Evolutionary conservation across 2,888 invertebrate genomes (phyloP).

Genomic region (Ceramica pisi): DNA sequence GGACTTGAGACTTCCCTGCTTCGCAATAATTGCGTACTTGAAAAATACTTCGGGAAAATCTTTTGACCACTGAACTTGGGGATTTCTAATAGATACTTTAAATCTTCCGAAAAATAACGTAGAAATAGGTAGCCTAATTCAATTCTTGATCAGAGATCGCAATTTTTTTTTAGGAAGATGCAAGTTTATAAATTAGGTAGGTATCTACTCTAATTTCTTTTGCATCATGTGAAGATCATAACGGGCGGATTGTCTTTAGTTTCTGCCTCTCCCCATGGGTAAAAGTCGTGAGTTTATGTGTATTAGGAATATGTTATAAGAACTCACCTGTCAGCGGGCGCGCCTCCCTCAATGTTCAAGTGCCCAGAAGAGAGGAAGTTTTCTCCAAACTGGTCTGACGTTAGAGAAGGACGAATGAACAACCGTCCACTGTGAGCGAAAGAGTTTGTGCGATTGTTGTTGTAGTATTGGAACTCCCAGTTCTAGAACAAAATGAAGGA

Average conservation of each 20-base stretch:
- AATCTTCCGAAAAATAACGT: neutral
- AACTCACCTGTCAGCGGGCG: constrained; percentile 91
- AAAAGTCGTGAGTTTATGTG: too few relatives aligned
- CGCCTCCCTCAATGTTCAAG: constrained; percentile 91
- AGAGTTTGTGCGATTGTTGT: constrained; percentile 92
- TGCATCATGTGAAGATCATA: too few relatives aligned
- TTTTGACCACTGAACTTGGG: neutral
- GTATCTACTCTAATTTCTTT: too few relatives aligned
- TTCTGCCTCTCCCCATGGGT: too few relatives aligned
- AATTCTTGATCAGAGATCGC: too few relatives aligned
- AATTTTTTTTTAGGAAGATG: neutral
- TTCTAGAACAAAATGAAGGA: constrained; percentile 84
- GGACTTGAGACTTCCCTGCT: neutral
- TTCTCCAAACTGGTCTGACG: constrained; percentile 89
- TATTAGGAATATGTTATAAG: neutral
- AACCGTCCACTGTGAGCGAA: constrained; percentile 90
- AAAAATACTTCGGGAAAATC: neutral
- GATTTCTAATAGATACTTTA: neutral
- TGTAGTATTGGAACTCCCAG: constrained; percentile 94
- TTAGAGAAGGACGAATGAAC: constrained; percentile 91
- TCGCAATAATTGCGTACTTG: neutral
- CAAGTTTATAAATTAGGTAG: too few relatives aligned
- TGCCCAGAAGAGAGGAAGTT: constrained; percentile 88
- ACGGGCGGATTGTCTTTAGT: too few relatives aligned
- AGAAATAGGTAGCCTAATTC: neutral